phyloP scores from a whole-genome alignment of 2,888 invertebrate genomes.

The Tipula helvola region DNA sequence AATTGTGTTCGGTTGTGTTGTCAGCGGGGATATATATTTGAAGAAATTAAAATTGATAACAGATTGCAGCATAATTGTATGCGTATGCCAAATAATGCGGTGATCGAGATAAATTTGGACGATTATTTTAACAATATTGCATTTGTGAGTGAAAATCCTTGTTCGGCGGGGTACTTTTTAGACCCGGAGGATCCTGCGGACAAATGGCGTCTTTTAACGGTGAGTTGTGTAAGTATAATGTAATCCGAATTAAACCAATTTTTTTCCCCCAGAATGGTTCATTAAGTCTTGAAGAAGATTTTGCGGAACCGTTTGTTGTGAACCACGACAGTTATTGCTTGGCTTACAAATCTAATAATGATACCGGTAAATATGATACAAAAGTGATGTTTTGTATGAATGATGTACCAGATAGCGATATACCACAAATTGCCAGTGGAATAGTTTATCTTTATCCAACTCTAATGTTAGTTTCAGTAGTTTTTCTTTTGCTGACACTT shows the following conservation, averaged over 20 bases:
- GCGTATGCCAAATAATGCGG: neutral
- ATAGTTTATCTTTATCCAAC: conserved; percentile 20
- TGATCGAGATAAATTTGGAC: neutral
- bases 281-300: neutral
- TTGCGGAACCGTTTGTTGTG: neutral
- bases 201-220: neutral
- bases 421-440: neutral
- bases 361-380: neutral
- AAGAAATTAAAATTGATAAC: neutral
- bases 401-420: neutral
- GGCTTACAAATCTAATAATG: neutral
- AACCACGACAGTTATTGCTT: neutral
- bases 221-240: neutral
- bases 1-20: neutral
- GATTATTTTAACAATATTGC: neutral
- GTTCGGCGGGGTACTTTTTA: neutral
- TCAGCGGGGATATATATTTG: neutral
- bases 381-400: neutral
- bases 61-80: neutral
- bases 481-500: conserved; percentile 57
- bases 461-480: conserved; percentile 61
- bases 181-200: neutral
- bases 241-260: neutral
- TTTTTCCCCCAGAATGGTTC: neutral
- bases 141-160: neutral